Evolutionary conservation across 2,113 vertebrate genomes (phyloP).

Genomic region (Fregetta grallaria): DNA sequence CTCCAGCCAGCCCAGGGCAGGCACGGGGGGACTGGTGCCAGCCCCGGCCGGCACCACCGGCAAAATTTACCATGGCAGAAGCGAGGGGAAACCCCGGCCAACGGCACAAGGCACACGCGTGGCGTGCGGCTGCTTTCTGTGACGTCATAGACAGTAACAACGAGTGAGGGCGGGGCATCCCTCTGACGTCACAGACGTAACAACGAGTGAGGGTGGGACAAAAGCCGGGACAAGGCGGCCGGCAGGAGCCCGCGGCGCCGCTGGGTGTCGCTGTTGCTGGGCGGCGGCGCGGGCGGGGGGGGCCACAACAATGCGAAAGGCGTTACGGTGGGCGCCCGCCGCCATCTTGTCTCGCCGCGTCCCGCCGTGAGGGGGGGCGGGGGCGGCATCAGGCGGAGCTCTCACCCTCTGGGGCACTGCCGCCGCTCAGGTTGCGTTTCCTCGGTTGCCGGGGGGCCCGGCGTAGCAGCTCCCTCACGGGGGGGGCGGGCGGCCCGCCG

Average conservation of each 20-base stretch:
- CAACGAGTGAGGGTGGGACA: not conserved
- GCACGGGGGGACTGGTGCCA: too few species aligned
- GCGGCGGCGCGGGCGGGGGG: not conserved
- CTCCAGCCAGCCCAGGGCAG: accelerated
- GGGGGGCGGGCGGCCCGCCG: not conserved
- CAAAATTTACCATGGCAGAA: accelerated
- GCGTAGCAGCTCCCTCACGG: not conserved
- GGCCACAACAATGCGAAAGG: not conserved
- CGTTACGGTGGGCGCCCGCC: accelerated
- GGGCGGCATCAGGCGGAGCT: not conserved
- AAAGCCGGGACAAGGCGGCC: not conserved
- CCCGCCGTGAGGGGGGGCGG: accelerated
- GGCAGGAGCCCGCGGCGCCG: not conserved
- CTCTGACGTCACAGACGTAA: not conserved
- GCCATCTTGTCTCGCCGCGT: not conserved
- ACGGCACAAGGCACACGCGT: accelerated
- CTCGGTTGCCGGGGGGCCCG: too few species aligned
- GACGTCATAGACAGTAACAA: not conserved
- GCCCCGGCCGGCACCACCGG: accelerated
- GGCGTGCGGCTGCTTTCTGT: accelerated
- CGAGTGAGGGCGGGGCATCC: not conserved
- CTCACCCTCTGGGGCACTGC: not conserved
- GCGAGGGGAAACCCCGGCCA: not conserved
- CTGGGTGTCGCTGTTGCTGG: conserved; percentile 71
- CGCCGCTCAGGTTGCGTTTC: accelerated